Evolutionary conservation across 2,888 invertebrate species (phyloP), one percentile per base, ranked within the genome.

Genomic region (Strigamia transsilvanica): DNA sequence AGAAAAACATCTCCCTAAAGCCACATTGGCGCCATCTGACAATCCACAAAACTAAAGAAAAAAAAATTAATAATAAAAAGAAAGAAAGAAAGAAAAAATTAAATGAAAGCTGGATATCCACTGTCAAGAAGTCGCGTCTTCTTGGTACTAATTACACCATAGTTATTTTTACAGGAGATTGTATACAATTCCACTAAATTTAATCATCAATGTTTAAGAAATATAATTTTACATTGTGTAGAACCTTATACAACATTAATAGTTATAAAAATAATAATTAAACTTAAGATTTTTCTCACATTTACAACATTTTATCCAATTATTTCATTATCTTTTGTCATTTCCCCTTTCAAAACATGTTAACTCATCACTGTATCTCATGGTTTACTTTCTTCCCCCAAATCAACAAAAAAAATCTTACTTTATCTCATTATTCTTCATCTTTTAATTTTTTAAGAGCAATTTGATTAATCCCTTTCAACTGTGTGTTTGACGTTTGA

Each of bases 1-100:
- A 13, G 32, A 73, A 73, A 73, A 73, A 73, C n/a, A n/a, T 32
- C 73, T 32, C 73, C 73, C 73, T 32, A 73, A 73, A 56, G 56
- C 56, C 12, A 12, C 73, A 73, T 15, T 15, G 73, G 73, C 73
- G 32, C 73, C 73, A 73, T 27, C 73, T 32, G 56, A 56, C n/a
- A 56, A 18, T 56, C 46, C 46, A 46, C 13, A 46, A 46, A 46
- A 46, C n/a, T 9, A 12, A n/a, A 46, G n/a, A 46, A 46, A 46
- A 27, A 46, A 66, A 21, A 21, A 23, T 66, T 12, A n/a, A 21
- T 66, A 66, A 66, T 23, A 23, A 66, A 66, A 66, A 23, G 23
- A 9, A 15, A 66, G 21, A 23, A 21, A 27, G 15, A 73, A 73
- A 27, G 15, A 73, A 66, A 66, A 3, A 18, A 21, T 18, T 12